Evolutionary conservation across 1,140 invertebrate species (phyloP).

Genomic region (Ceratina calcarata): DNA sequence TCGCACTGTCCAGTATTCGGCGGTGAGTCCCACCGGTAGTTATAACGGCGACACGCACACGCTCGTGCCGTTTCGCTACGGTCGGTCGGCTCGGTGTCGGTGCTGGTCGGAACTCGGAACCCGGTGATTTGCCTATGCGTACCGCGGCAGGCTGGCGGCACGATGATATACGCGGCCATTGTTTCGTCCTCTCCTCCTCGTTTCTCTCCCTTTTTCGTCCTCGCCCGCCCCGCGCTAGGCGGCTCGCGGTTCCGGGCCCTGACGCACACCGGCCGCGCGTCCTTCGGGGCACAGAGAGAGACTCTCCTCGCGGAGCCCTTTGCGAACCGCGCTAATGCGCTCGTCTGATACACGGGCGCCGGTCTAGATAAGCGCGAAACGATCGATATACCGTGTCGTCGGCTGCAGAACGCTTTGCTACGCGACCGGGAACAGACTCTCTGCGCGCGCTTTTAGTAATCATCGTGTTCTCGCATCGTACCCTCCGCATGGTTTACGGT

Average conservation of each 20-base stretch:
- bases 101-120: conserved; percentile 58
- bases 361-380: conserved; percentile 59
- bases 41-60: conserved; percentile 34
- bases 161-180: conserved; percentile 80
- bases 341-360: conserved; percentile 54
- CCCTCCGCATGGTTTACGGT: conserved; percentile 7
- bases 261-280: conserved; percentile 14
- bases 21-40: conserved; percentile 17
- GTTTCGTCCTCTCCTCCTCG: conserved; percentile 69
- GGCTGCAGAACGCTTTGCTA: conserved; percentile 40
- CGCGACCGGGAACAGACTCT: conserved; percentile 8
- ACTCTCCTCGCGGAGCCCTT: conserved; percentile 21
- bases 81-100: conserved; percentile 43
- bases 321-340: conserved; percentile 61
- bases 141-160: conserved; percentile 73
- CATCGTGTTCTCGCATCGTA: conserved; percentile 21
- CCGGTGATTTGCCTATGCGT: conserved; percentile 79
- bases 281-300: conserved; percentile 21
- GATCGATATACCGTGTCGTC: conserved; percentile 46
- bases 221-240: not conserved
- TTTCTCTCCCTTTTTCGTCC: conserved; percentile 53
- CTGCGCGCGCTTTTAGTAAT: conserved; percentile 41
- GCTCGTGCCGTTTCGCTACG: conserved; percentile 21
- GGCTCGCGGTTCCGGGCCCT: conserved; percentile 31
- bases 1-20: too few relatives aligned